Evolutionary conservation across 1,140 invertebrate species (phyloP), one percentile per base, ranked within the genome.

Genomic region (Leptinotarsa lineolata): DNA sequence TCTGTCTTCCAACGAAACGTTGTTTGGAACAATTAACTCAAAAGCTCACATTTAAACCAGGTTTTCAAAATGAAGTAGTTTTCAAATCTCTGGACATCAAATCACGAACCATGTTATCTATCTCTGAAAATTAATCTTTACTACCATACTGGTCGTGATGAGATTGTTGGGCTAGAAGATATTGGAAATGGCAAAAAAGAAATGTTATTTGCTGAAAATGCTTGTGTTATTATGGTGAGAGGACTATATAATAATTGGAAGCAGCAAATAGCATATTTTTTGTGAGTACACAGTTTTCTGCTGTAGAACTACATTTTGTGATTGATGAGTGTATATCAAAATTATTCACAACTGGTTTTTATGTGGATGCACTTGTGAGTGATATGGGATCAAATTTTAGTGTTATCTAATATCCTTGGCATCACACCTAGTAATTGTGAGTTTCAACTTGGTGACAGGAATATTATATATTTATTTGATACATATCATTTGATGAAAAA

Each of bases 331-430:
- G 67, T 54, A 54, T 70, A 16, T 20, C 3, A 66, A 69, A 73
- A 48, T 20, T 73, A 39, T 16, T 6, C 2, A 30, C 69, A 39
- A 63, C 46, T 5, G 64, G 65, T 2, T 73, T 68, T 18, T 2
- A 46, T 69, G 66, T 73, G 15, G 22, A 58, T 16, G 44, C 18
- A 13, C 21, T 73, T 54, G 72, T 68, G 18, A 21, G 63, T 12
- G 72, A 68, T 22, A 68, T 73, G 39, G 65, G 72, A 67, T 22
- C 63, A 46, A 73, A 73, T 68, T 73, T 68, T 24, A 59, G 68
- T 11, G 3, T 24, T 24, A 24, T 24, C 22, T 24, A 24, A 4
- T 24, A 24, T 24, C 5, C 22, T 24, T 3, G 2, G 22, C n/a
- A n/a, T n/a, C n/a, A n/a, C n/a, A n/a, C n/a, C n/a, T n/a, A n/a